Percentiles rank a stretch among this genome's conserved stretches.
Evolutionary conservation across 2,113 vertebrate species (phyloP).

Genomic region (Gymnobelideus leadbeateri): DNA sequence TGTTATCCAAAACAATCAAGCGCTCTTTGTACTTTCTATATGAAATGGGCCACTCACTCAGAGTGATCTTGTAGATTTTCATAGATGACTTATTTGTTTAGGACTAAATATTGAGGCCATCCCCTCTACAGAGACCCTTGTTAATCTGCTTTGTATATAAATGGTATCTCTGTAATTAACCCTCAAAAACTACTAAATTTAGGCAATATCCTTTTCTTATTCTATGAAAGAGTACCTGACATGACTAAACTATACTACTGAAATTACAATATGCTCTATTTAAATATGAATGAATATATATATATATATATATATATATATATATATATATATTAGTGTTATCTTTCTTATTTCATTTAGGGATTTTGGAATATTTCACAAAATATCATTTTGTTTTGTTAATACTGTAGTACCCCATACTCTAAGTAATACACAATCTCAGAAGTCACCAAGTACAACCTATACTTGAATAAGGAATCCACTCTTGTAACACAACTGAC

Average conservation of each 20-base stretch:
- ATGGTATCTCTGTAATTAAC: conserved; percentile 46
- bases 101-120: conserved; percentile 52
- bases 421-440: neutral
- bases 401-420: neutral
- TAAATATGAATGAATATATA: neutral
- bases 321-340: neutral
- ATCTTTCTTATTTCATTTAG: conserved; percentile 3
- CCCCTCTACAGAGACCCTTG: conserved; percentile 1
- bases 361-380: neutral
- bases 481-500: neutral
- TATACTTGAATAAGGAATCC: neutral
- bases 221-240: neutral
- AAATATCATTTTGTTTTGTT: conserved; percentile 26
- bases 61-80: conserved; percentile 80
- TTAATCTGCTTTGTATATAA: neutral
- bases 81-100: conserved; percentile 68
- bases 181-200: conserved; percentile 39
- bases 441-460: neutral
- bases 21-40: conserved; percentile 85
- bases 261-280: neutral
- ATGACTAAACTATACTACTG: neutral
- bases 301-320: too few species aligned
- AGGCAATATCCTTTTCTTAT: neutral
- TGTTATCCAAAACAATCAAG: conserved; percentile 94
- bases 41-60: conserved; percentile 84